A percentile compares a stretch with the other conserved stretches of the same genome.
Evolutionary conservation across 2,113 vertebrate genomes (phyloP).

Genomic region (Collichthys lucidus): DNA sequence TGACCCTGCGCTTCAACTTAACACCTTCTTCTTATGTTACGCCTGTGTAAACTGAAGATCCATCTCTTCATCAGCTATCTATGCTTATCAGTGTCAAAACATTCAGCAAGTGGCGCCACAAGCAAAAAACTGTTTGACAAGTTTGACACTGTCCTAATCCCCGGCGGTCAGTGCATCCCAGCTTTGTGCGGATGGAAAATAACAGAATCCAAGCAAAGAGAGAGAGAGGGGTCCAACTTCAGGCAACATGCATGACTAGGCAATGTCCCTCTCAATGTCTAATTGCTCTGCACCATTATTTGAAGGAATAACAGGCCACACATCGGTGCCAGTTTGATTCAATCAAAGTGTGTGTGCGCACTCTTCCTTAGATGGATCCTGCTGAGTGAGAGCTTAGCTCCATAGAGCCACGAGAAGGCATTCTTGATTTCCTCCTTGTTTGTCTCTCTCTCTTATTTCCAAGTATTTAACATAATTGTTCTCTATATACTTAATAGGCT

Average conservation of each 20-base stretch:
- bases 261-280: conserved; percentile 71
- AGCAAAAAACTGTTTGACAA: conserved; percentile 14
- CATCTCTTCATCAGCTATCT: not conserved
- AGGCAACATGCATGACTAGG: conserved; percentile 69
- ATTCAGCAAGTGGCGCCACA: not conserved
- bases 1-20: conserved; percentile 4
- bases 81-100: conserved; percentile 22
- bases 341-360: conserved; percentile 1
- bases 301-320: conserved; percentile 45
- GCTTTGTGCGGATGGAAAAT: conserved; percentile 47
- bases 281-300: conserved; percentile 66
- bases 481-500: not conserved
- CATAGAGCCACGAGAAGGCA: not conserved
- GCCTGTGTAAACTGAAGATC: not conserved
- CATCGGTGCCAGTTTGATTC: conserved; percentile 41
- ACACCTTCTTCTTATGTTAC: too few species aligned
- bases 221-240: conserved; percentile 43
- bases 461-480: not conserved
- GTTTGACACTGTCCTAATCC: conserved; percentile 44
- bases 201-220: conserved; percentile 47
- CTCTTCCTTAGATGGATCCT: conserved; percentile 35
- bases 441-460: not conserved
- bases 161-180: conserved; percentile 30
- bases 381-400: conserved; percentile 13
- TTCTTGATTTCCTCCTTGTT: conserved; percentile 5